Percentiles rank a stretch among this genome's conserved stretches.
Evolutionary conservation across 64 coral and sea anemone genomes (phyloP).

Genomic region (Montipora foliosa): DNA sequence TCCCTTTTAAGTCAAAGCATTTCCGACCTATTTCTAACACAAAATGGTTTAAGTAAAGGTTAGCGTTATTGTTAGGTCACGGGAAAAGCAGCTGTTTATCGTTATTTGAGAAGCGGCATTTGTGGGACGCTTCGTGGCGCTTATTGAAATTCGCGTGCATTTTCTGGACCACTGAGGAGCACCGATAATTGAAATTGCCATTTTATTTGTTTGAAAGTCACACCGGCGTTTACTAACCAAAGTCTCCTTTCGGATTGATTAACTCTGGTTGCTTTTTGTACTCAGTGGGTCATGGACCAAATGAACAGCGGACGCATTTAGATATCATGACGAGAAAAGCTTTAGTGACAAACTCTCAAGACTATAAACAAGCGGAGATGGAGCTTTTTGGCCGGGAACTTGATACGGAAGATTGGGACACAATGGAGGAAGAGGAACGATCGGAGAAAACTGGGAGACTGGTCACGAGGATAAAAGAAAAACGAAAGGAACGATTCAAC

Average conservation of each 20-base stretch:
- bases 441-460: constrained; percentile 42
- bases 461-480: constrained; percentile 58
- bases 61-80: too few relatives aligned
- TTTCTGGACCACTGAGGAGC: too few relatives aligned
- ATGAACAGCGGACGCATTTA: constrained; percentile 45
- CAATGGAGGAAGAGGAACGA: constrained; percentile 64
- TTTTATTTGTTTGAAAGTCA: too few relatives aligned
- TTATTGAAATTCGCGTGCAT: too few relatives aligned
- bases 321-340: constrained; percentile 33
- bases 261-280: neutral
- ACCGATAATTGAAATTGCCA: too few relatives aligned
- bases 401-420: constrained; percentile 69
- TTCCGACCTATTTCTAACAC: too few relatives aligned
- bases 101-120: too few relatives aligned
- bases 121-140: too few relatives aligned
- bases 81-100: too few relatives aligned
- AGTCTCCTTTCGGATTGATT: neutral
- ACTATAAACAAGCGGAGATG: constrained; percentile 62
- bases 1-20: too few relatives aligned
- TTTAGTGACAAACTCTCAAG: constrained; percentile 11
- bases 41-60: too few relatives aligned
- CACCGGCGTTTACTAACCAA: too few relatives aligned
- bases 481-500: constrained; percentile 5
- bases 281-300: constrained; percentile 73
- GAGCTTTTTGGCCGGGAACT: constrained; percentile 77